Conservation (phyloP, 2,888 invertebrate genomes). For the Heliothis peltigera region DNA sequence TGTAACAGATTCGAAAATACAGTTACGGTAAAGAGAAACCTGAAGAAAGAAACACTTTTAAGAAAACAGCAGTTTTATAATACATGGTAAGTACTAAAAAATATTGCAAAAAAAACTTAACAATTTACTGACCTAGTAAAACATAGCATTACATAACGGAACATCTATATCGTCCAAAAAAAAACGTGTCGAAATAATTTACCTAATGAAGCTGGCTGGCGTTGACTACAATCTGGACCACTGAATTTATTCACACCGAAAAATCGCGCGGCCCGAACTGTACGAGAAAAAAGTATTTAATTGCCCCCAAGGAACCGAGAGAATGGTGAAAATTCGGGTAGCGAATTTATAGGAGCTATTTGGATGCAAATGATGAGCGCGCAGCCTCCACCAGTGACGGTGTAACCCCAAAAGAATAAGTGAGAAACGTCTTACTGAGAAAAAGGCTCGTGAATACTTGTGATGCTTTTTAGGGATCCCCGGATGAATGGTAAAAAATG, state of each 20-base stretch:
- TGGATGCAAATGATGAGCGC: constrained; percentile 89
- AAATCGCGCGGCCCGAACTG: constrained; percentile 77
- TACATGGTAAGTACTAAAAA: too few relatives aligned
- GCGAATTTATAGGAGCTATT: constrained; percentile 89
- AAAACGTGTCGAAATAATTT: constrained; percentile 77
- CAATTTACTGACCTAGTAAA: constrained; percentile 20
- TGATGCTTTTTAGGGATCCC: constrained; percentile 67
- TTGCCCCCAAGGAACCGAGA: constrained; percentile 87
- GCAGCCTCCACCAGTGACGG: constrained; percentile 79
- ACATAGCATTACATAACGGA: constrained; percentile 41
- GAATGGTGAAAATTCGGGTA: constrained; percentile 88
- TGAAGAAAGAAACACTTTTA: too few relatives aligned
- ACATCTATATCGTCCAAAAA: constrained; percentile 46
- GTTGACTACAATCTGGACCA: constrained; percentile 82
- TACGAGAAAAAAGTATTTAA: constrained; percentile 87
- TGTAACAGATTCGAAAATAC: too few relatives aligned
- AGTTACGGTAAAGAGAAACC: too few relatives aligned
- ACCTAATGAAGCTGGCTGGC: constrained; percentile 78
- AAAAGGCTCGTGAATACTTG: constrained; percentile 78
- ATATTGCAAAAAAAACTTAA: background rate
- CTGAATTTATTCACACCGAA: constrained; percentile 83
- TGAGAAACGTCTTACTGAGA: constrained; percentile 85
- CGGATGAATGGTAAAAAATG: constrained; percentile 4
- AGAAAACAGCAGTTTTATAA: too few relatives aligned
- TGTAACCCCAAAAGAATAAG: constrained; percentile 87